Evolutionary conservation across 2,888 invertebrate genomes (phyloP).

Genomic region (Falcaria lacertinaria): DNA sequence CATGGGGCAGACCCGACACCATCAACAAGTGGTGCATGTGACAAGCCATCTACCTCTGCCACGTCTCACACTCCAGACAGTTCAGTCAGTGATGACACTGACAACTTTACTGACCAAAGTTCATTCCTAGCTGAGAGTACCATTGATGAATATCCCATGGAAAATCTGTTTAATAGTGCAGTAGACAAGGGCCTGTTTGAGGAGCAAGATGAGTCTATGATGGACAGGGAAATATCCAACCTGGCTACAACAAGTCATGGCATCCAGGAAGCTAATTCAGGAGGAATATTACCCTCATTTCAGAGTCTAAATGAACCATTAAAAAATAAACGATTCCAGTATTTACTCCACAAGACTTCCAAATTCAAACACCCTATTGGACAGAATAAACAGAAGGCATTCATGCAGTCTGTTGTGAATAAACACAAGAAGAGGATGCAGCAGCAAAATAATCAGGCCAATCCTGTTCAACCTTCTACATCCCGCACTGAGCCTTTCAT

Average conservation of each 20-base stretch:
- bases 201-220: conserved; percentile 69
- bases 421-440: conserved; percentile 73
- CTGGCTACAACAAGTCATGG: conserved; percentile 72
- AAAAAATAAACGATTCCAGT: conserved; percentile 74
- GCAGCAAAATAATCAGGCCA: conserved; percentile 46
- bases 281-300: conserved; percentile 65
- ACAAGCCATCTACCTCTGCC: conserved; percentile 49
- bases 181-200: conserved; percentile 72
- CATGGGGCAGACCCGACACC: conserved; percentile 50
- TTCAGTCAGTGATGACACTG: conserved; percentile 70
- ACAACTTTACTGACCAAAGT: conserved; percentile 70
- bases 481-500: conserved; percentile 64
- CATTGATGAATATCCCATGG: conserved; percentile 75
- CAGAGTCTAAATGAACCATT: conserved; percentile 70
- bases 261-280: conserved; percentile 54
- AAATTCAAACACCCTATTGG: conserved; percentile 74
- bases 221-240: conserved; percentile 74
- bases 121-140: conserved; percentile 72
- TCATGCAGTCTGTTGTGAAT: conserved; percentile 74
- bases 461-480: conserved; percentile 58
- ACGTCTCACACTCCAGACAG: conserved; percentile 61
- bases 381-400: conserved; percentile 73
- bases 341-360: conserved; percentile 72
- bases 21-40: conserved; percentile 49
- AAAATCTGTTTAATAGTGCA: conserved; percentile 72